Evolutionary conservation across 2,888 invertebrate species (phyloP).

Genomic region (Linyphia triangularis): DNA sequence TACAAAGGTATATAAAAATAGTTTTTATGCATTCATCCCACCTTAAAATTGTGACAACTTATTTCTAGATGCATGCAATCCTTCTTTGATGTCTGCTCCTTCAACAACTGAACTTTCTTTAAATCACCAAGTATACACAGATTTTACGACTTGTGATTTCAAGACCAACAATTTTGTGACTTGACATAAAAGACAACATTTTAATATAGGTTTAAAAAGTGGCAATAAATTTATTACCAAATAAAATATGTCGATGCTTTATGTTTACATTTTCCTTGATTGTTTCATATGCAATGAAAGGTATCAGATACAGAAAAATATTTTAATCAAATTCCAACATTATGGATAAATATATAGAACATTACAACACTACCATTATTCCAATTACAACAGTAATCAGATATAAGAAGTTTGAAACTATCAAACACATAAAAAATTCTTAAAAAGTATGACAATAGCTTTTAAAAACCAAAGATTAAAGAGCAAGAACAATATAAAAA

Average conservation of each 20-base stretch:
- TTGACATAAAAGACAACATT: background rate
- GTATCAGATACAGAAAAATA: background rate
- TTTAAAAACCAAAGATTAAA: too few relatives aligned
- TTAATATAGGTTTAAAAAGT: background rate
- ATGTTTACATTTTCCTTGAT: too few relatives aligned
- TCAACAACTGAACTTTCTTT: background rate
- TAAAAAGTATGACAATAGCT: too few relatives aligned
- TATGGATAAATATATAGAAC: background rate
- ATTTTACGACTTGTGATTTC: background rate
- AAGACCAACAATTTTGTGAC: background rate
- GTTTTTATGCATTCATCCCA: too few relatives aligned
- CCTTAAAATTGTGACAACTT: too few relatives aligned
- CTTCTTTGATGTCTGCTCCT: background rate
- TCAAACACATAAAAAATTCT: too few relatives aligned
- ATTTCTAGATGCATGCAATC: background rate
- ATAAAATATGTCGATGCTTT: too few relatives aligned
- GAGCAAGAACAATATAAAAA: too few relatives aligned
- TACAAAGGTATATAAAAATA: too few relatives aligned
- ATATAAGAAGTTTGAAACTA: background rate
- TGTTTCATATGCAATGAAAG: too few relatives aligned
- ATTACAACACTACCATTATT: background rate
- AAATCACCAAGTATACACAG: background rate
- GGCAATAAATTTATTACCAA: too few relatives aligned
- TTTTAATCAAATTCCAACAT: too few relatives aligned
- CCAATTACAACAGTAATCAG: background rate